These are phyloP conservation scores for Cotesia glomerata DNA, from an alignment of 1,140 invertebrate genomes.

Conservation along the genomic window DNA sequence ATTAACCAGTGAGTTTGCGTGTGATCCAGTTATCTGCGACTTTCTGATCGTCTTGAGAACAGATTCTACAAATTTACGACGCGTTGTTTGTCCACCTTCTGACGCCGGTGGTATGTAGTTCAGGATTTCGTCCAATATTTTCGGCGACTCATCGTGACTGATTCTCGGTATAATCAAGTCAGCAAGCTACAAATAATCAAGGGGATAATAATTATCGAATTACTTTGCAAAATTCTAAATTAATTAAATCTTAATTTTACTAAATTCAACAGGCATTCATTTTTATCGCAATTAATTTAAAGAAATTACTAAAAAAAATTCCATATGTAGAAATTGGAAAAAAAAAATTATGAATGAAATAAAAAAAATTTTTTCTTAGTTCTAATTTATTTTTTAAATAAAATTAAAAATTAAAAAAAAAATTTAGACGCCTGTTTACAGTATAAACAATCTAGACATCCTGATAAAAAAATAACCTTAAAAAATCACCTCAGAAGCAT, in stretches of 20 bases:
- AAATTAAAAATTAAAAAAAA: too few species aligned
- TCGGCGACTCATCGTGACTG: conserved; percentile 35
- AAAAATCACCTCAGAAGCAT: conserved; percentile 10
- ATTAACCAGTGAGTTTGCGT: conserved; percentile 44
- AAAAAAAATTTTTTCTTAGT: too few species aligned
- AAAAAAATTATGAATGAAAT: too few species aligned
- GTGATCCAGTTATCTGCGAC: conserved; percentile 37
- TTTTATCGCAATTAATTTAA: too few species aligned
- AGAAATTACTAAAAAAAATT: too few species aligned
- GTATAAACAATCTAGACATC: neutral
- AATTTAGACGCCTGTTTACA: too few species aligned
- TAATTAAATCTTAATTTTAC: too few species aligned
- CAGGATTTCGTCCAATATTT: conserved; percentile 43
- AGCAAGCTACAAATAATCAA: conserved; percentile 41
- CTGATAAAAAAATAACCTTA: neutral
- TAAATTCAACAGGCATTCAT: too few species aligned
- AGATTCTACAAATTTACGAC: conserved; percentile 43
- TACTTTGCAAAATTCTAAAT: too few species aligned
- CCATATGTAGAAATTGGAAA: too few species aligned
- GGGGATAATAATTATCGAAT: neutral
- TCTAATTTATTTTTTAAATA: too few species aligned
- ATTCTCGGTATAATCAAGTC: conserved; percentile 40
- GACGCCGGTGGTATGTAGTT: conserved; percentile 37
- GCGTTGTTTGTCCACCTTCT: conserved; percentile 42
- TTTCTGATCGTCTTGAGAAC: conserved; percentile 38